Percentiles rank a stretch among this genome's conserved stretches.
Evolutionary conservation across 2,113 vertebrate genomes (phyloP).

Genomic region (Nestor notabilis): DNA sequence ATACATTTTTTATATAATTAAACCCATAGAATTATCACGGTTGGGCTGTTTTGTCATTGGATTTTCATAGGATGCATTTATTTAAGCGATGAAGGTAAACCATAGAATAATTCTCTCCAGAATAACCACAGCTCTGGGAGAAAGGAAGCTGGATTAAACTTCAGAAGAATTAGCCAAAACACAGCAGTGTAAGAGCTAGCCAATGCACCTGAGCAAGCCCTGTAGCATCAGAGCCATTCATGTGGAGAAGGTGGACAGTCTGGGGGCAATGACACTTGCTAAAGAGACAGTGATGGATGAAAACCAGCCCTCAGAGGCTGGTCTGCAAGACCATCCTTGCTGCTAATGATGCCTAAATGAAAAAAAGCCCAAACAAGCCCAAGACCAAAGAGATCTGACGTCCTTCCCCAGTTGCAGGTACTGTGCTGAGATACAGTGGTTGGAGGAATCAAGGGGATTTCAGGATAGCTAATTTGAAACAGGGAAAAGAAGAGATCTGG

Average conservation of each 20-base stretch:
- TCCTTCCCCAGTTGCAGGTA: neutral
- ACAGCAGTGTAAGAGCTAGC: neutral
- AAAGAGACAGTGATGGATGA: neutral
- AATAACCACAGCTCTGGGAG: neutral
- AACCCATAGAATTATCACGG: neutral
- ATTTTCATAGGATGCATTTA: neutral
- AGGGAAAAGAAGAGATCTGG: neutral
- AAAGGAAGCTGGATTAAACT: neutral
- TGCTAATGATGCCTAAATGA: neutral
- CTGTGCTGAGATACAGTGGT: rapidly evolving
- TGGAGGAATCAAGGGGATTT: neutral
- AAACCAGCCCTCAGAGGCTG: neutral
- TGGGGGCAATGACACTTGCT: neutral
- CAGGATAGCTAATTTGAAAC: neutral
- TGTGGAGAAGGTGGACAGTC: neutral
- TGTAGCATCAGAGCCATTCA: rapidly evolving
- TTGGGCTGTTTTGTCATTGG: neutral
- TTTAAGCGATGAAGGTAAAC: neutral
- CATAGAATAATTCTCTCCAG: neutral
- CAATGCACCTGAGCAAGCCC: neutral
- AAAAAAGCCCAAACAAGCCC: neutral
- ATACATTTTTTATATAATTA: neutral
- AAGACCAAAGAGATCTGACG: neutral
- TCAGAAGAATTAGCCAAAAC: neutral
- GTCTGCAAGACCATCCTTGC: neutral